phyloP scores from a whole-genome alignment of 2,797 vertebrate species.

The Enteromius mattozi region DNA sequence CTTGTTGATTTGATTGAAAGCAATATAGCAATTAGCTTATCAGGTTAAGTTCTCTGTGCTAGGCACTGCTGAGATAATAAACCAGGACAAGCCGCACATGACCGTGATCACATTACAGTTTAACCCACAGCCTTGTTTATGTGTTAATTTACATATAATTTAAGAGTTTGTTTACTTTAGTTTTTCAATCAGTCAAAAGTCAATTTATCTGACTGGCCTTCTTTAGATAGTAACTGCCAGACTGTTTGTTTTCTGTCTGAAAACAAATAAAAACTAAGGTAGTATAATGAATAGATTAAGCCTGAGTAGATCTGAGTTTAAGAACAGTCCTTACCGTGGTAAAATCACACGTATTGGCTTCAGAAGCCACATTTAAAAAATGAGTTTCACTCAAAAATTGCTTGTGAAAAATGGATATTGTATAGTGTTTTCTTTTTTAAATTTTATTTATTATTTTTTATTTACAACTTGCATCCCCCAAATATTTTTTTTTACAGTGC shows the following conservation, averaged over 20 bases:
- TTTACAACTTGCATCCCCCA: not conserved
- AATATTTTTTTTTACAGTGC: not conserved
- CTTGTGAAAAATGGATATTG: not conserved
- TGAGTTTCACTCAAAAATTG: not conserved
- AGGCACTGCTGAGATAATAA: slow-evolving; percentile 72
- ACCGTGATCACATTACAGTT: slow-evolving; percentile 11
- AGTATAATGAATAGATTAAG: not conserved
- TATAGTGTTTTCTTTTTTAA: not conserved
- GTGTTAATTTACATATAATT: not conserved
- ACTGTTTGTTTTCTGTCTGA: not conserved
- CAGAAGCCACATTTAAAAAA: not conserved
- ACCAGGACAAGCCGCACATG: slow-evolving; percentile 49
- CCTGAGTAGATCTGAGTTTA: not conserved
- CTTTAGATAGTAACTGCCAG: not conserved
- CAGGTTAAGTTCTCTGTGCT: slow-evolving; percentile 69
- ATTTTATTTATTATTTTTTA: not conserved
- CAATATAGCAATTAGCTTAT: slow-evolving; percentile 77
- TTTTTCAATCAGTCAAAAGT: not conserved
- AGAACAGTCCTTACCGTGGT: not conserved
- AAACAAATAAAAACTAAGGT: not conserved
- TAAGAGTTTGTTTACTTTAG: not conserved
- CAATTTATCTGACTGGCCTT: not conserved
- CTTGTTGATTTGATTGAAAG: slow-evolving; percentile 49
- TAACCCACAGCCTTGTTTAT: not conserved
- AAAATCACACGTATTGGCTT: not conserved